phyloP scores from a whole-genome alignment of 2,113 vertebrate genomes.

The Calyptommatus sinebrachiatus region DNA sequence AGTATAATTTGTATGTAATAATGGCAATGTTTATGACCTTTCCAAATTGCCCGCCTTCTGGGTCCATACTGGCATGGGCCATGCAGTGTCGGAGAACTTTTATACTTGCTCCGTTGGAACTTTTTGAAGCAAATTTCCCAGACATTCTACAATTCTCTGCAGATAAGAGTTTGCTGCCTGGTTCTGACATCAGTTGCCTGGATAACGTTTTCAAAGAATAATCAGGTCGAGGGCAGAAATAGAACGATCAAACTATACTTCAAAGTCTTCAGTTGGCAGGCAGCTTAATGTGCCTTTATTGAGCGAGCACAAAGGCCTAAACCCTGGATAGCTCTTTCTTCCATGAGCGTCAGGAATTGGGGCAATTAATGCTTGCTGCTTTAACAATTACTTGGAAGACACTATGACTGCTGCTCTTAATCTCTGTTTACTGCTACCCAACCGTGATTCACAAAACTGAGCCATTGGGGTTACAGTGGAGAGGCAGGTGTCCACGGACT shows the following conservation, averaged over 20 bases:
- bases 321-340: constrained; percentile 41
- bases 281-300: constrained; percentile 16
- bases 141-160: constrained; percentile 15
- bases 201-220: neutral
- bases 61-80: too few species aligned
- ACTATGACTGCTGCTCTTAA: constrained; percentile 17
- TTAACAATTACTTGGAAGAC: constrained; percentile 45
- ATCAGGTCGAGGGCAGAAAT: neutral
- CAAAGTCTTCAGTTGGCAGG: fast-evolving
- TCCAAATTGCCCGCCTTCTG: neutral
- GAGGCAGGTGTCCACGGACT: too few species aligned
- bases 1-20: neutral
- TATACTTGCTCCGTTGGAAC: neutral
- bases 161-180: neutral
- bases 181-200: neutral
- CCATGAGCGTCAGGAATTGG: constrained; percentile 53
- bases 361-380: constrained; percentile 41
- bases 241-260: constrained; percentile 14
- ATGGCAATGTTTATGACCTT: neutral
- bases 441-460: too few species aligned
- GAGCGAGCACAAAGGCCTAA: fast-evolving
- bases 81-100: neutral
- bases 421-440: too few species aligned
- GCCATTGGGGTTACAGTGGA: neutral
- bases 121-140: constrained; percentile 15